Base-by-base conservation (phyloP, 1,140 invertebrate species). In the Drosophila albomicans region DNA sequence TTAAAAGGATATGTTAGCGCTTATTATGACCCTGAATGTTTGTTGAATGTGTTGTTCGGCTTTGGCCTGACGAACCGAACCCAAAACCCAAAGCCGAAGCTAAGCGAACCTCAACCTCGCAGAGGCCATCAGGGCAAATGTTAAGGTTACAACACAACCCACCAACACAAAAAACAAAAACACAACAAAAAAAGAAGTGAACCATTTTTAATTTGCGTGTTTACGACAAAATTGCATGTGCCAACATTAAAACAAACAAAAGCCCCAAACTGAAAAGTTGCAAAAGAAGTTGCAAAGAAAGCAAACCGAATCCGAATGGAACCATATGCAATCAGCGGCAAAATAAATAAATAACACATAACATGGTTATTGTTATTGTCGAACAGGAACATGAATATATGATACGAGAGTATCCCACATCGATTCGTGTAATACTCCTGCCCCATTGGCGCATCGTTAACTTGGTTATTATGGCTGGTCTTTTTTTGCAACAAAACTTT, bases 121-220 rank as follows among this genome's bases (percentile, higher is more conserved):
- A 6, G 4, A 41, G 13, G 13, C 13, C 46, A 69, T 49, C 69
- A 63, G 65, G 77, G 80, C 52, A 87, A 86, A 87, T 65, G 79
- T 80, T 88, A 82, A 86, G 79, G 76, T 78, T 86, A 51, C 59
- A 63, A 11, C 8, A 11, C 8, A 30, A 30, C 11, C 48, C 32
- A 56, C 20, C 20, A 25, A 25, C 20, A 25, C 20, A 25, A 25
- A 25, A 25, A 25, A 20, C 1, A 20, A 20, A 20, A 20, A 20
- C 20, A 25, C 20, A 25, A 25, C 20, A 25, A 25, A 4, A 20
- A 25, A 25, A 25, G 48, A 66, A 51, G 56, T 56, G 69, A 76
- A 45, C 48, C 73, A 65, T 54, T 73, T 86, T 72, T 82, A 88
- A 88, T 82, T 87, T 82, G 79, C 82, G 85, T 87, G 79, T 82